Conservation (phyloP, 1,140 invertebrate genomes). For the Drosophila takahashii region DNA sequence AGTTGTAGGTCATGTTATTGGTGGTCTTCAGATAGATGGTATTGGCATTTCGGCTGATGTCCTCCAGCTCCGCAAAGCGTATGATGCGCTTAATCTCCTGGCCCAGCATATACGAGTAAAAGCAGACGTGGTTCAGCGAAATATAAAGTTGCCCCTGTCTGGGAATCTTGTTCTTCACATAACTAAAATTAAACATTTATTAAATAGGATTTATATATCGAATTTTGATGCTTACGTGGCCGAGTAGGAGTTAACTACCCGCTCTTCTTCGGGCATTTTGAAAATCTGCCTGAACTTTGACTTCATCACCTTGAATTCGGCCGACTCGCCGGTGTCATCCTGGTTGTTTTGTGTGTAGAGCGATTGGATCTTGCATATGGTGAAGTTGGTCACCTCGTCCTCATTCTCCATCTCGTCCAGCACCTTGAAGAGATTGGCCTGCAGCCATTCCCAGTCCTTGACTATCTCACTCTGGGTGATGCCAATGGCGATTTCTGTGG, state of each 20-base stretch:
- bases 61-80: constrained; percentile 85
- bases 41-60: constrained; percentile 66
- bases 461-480: constrained; percentile 94
- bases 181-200: no score
- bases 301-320: constrained; percentile 77
- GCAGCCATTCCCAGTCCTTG: constrained; percentile 97
- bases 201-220: no score
- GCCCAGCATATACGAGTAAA: constrained; percentile 97
- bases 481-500: constrained; percentile 93
- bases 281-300: constrained; percentile 95
- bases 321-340: constrained; percentile 74
- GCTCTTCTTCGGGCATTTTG: constrained; percentile 96
- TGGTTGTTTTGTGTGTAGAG: constrained; percentile 77
- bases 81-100: constrained; percentile 95
- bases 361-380: constrained; percentile 97
- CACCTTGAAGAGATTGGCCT: constrained; percentile 93
- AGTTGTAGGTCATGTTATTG: constrained; percentile 83
- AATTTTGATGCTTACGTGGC: constrained; percentile 90
- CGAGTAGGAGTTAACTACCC: constrained; percentile 96
- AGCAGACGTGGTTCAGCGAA: constrained; percentile 97
- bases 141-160: constrained; percentile 98
- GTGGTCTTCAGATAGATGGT: constrained; percentile 81
- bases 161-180: constrained; percentile 96
- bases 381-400: constrained; percentile 97
- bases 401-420: constrained; percentile 96